These are phyloP conservation scores for Pardalotus punctatus DNA, from an alignment of 2,113 vertebrate species.

Conservation along the genomic window DNA sequence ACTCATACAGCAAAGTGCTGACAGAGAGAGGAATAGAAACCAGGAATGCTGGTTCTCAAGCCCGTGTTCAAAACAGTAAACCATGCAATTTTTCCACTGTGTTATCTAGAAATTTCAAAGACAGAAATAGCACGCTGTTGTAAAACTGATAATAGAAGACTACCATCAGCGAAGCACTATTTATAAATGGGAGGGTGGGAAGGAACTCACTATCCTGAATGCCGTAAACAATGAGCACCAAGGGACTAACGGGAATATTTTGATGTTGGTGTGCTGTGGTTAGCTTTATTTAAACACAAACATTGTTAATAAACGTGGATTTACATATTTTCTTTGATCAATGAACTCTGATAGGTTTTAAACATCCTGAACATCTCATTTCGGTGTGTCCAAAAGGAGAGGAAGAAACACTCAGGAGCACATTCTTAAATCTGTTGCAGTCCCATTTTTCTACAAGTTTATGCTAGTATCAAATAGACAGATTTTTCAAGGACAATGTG, in stretches of 20 bases:
- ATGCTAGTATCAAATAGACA: neutral
- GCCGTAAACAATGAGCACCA: slow-evolving; percentile 18
- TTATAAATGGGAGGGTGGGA: slow-evolving; percentile 37
- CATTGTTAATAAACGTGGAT: slow-evolving; percentile 44
- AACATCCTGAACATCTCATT: neutral
- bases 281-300: slow-evolving; percentile 36
- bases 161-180: neutral
- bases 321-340: slow-evolving; percentile 48
- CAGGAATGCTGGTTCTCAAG: neutral
- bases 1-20: neutral
- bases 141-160: slow-evolving; percentile 22
- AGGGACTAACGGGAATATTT: neutral
- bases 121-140: neutral
- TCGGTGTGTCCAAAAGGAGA: neutral
- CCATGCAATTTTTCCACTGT: neutral
- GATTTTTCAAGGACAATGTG: neutral
- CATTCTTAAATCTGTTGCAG: neutral
- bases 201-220: neutral
- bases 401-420: neutral
- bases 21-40: neutral
- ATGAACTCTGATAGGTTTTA: neutral
- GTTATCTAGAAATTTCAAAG: slow-evolving; percentile 37
- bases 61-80: neutral
- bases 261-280: neutral
- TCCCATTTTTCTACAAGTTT: neutral